Base-by-base conservation (phyloP, 2,113 vertebrate genomes). In the Passer montanus region DNA sequence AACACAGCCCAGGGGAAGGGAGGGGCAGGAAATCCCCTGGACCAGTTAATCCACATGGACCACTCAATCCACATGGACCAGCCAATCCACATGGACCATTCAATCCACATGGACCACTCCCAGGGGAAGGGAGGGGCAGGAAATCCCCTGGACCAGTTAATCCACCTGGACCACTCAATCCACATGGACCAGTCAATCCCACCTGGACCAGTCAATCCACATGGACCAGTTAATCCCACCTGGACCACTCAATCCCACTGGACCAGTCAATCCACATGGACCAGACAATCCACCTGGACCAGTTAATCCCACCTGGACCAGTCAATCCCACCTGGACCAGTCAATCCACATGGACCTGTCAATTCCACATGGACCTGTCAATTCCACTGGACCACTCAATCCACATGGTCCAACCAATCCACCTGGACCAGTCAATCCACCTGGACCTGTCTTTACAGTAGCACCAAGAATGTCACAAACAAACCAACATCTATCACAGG, bases 161-260 rank as follows among this genome's bases (percentile, higher is more conserved):
- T 50, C 26, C 67, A 28, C 3, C 8, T 6, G 37, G 23, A 27
- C 7, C 39, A 56, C 13, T 6, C 15, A 66, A 66, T 50, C 23
- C 67, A 35, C 3, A 4, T 6, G 37, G 23, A 26, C 9, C 31
- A 56, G 13, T 7, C 20, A 66, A 60, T 52, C 15, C 20, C 35
- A 73, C 0, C 0, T 4, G 10, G 22, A 55, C 30, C 69, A 72
- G 5, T 4, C 14, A 77, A 47, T 43, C 18, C 15, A 31, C 3
- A 7, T 1, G 31, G 12, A 44, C 31, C 37, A 53, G 20, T 13
- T 22, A 33, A 10, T 41, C 49, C 46, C 52, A 27, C 3, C 10
- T 1, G 23, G 41, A 35, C 7, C 53, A 74, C 18, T 9, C 20
- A 43, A 13, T 35, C 53, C 53, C 33, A 35, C 21, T 6, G 31